phyloP scores from a whole-genome alignment of 2,113 vertebrate species.

The Pseudopipra pipra region DNA sequence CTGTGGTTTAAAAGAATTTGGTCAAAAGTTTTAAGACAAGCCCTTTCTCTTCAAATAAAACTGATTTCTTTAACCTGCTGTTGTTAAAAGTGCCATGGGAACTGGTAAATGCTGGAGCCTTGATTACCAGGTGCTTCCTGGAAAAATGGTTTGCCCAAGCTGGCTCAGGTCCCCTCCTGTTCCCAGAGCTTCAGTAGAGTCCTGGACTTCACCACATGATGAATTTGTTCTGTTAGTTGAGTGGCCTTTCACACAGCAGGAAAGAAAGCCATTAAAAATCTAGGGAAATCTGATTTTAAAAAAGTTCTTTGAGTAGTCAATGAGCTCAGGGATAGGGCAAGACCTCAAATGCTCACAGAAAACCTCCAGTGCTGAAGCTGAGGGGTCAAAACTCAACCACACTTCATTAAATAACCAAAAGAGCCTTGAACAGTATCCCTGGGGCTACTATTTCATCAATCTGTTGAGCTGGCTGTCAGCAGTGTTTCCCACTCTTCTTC shows the following conservation, averaged over 20 bases:
- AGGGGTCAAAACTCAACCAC: slow-evolving; percentile 9
- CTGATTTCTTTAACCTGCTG: neutral
- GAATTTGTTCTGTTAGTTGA: neutral
- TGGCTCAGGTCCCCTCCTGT: neutral
- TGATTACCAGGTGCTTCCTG: neutral
- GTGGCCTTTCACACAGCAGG: neutral
- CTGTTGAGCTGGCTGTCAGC: neutral
- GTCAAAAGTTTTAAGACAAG: neutral
- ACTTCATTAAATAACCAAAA: slow-evolving; percentile 27
- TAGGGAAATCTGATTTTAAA: neutral
- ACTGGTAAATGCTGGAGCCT: neutral
- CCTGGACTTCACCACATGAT: neutral
- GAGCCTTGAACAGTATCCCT: neutral
- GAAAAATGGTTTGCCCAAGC: neutral
- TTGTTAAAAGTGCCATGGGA: neutral
- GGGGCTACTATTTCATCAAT: neutral
- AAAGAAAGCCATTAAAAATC: neutral
- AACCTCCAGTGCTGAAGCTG: neutral
- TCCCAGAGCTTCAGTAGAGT: neutral
- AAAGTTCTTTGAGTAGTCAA: neutral
- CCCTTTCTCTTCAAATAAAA: slow-evolving; percentile 36
- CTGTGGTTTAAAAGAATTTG: slow-evolving; percentile 8
- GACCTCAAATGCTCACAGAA: neutral
- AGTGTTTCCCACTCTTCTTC: neutral
- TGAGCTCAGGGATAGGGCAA: neutral